Conservation (phyloP, 2,113 vertebrate species). For the Crotalus horridus region DNA sequence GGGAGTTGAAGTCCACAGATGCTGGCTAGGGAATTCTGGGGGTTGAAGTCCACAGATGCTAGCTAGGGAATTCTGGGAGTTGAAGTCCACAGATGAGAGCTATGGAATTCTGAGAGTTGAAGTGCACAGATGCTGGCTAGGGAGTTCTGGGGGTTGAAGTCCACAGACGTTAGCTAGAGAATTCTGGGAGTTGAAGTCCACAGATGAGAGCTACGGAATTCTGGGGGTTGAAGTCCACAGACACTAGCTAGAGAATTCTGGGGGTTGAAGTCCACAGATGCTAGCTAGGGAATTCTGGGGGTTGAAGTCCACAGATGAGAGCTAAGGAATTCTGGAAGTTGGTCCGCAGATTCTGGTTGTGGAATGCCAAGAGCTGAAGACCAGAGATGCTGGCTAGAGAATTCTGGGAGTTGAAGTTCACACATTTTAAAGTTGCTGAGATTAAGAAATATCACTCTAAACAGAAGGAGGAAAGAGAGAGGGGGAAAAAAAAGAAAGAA, state of each 20-base stretch:
- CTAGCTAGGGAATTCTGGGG: fast-evolving
- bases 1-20: background rate
- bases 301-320: background rate
- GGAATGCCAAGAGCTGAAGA: background rate
- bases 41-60: background rate
- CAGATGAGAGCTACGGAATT: background rate
- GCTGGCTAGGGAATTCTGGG: background rate
- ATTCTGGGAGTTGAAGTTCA: background rate
- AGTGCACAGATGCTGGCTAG: background rate
- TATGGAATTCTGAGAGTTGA: background rate
- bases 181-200: background rate
- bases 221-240: background rate
- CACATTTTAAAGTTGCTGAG: background rate
- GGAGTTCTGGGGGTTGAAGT: background rate
- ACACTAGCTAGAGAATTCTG: fast-evolving
- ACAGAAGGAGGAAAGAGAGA: background rate
- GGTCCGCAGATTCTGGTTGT: background rate
- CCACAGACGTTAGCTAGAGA: background rate
- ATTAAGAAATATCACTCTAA: background rate
- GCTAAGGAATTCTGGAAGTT: background rate
- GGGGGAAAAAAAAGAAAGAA: background rate
- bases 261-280: background rate
- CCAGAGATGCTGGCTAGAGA: background rate
- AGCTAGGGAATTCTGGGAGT: background rate
- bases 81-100: fast-evolving